A percentile compares a stretch with the other conserved stretches of the same genome.
These are phyloP conservation scores for Ceratotherium simum DNA, from an alignment of 2,113 vertebrate species.

Conservation along the genomic window DNA sequence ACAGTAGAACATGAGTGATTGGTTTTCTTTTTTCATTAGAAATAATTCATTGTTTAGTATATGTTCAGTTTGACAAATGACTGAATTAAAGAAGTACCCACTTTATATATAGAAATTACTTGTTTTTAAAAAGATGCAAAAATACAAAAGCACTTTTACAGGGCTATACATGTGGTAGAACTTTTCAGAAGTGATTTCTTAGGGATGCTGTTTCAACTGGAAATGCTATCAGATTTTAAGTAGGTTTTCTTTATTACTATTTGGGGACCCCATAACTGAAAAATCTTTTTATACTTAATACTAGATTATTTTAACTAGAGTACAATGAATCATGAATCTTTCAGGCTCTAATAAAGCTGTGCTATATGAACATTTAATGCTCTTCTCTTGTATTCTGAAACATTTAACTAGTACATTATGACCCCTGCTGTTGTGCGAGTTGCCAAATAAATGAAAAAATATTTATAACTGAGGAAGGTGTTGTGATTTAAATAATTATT, in stretches of 20 bases:
- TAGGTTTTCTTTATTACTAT: constrained; percentile 59
- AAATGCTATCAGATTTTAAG: constrained; percentile 58
- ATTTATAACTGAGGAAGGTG: neutral
- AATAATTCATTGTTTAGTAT: neutral
- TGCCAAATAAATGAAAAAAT: neutral
- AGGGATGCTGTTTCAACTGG: constrained; percentile 27
- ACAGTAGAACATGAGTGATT: neutral
- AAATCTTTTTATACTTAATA: constrained; percentile 35
- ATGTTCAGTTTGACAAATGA: neutral
- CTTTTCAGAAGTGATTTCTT: constrained; percentile 49
- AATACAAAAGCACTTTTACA: neutral
- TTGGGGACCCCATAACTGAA: constrained; percentile 16
- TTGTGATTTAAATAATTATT: constrained; percentile 13
- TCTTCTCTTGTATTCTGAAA: neutral
- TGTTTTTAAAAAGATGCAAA: constrained; percentile 15
- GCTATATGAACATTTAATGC: constrained; percentile 47
- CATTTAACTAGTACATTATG: constrained; percentile 34
- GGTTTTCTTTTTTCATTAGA: neutral
- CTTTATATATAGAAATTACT: neutral
- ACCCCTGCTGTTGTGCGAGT: constrained; percentile 66
- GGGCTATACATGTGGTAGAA: neutral
- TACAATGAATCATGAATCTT: constrained; percentile 54
- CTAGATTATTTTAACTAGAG: constrained; percentile 59
- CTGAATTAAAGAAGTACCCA: constrained; percentile 18
- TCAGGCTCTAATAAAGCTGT: neutral